Percentiles rank a stretch among this genome's conserved stretches.
These are phyloP conservation scores for Botrylloides violaceus DNA, from an alignment of 23 tunicate genomes.

Conservation along the genomic window DNA sequence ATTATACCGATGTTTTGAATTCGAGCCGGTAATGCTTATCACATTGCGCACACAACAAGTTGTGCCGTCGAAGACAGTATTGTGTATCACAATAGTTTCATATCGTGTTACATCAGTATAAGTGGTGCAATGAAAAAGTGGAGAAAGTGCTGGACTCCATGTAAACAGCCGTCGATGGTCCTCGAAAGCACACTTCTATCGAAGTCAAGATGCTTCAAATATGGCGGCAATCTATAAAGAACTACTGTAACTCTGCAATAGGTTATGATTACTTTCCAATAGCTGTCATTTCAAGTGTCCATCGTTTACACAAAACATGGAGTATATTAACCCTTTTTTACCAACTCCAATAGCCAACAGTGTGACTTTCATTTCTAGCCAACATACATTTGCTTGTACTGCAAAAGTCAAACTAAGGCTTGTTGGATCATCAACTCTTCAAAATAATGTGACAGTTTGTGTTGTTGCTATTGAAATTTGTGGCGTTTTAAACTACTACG, in stretches of 20 bases:
- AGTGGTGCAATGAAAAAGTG: background rate
- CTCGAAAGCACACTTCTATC: slow-evolving; percentile 14
- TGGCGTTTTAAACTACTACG: too few species aligned
- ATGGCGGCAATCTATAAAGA: slow-evolving; percentile 23
- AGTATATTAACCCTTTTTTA: too few species aligned
- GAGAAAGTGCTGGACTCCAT: background rate
- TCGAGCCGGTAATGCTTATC: too few species aligned
- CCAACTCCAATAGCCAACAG: too few species aligned
- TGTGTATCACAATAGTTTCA: slow-evolving; percentile 1
- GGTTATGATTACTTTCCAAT: slow-evolving; percentile 1
- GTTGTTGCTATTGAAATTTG: too few species aligned
- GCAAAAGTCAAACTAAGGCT: too few species aligned
- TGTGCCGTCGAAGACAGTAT: background rate
- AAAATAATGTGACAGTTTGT: too few species aligned
- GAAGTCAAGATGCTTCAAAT: slow-evolving; percentile 18
- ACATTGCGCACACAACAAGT: background rate
- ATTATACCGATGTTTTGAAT: too few species aligned
- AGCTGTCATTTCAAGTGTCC: background rate
- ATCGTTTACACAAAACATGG: background rate
- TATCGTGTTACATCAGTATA: background rate
- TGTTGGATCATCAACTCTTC: too few species aligned
- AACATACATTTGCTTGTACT: too few species aligned
- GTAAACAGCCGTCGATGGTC: slow-evolving; percentile 16
- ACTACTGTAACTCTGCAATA: background rate
- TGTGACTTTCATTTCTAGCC: too few species aligned